Evolutionary conservation across 2,113 vertebrate species (phyloP).

Genomic region (Elephantulus edwardii): DNA sequence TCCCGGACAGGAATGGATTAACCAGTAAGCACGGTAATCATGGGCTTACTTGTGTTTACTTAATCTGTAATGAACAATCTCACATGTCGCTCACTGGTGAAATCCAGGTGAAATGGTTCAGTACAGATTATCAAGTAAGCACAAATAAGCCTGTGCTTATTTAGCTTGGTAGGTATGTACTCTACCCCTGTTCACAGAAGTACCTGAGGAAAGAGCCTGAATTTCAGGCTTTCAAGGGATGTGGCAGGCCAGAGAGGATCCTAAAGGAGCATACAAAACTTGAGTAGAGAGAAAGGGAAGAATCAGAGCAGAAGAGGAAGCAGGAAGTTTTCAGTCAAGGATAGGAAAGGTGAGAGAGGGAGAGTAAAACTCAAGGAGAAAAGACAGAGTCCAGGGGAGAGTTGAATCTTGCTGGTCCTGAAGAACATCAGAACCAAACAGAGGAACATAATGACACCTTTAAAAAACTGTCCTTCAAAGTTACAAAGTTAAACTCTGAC

Average conservation of each 20-base stretch:
- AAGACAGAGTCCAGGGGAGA: not conserved
- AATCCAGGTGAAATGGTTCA: too few relatives aligned
- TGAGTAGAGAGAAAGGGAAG: not conserved
- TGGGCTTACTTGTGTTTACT: too few relatives aligned
- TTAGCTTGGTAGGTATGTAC: too few relatives aligned
- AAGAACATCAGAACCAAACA: not conserved
- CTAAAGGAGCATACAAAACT: not conserved
- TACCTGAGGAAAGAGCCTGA: not conserved
- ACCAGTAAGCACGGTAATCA: too few relatives aligned
- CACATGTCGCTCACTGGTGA: too few relatives aligned
- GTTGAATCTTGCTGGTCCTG: not conserved
- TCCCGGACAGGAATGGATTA: too few relatives aligned
- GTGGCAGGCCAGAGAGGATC: not conserved
- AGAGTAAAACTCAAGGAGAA: too few relatives aligned
- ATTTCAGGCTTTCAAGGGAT: not conserved
- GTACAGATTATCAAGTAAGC: too few relatives aligned
- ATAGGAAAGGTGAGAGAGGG: too few relatives aligned
- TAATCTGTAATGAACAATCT: too few relatives aligned
- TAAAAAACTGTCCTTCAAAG: not conserved
- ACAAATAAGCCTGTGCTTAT: too few relatives aligned
- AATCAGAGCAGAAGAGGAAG: not conserved
- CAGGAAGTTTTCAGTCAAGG: conserved; percentile 23
- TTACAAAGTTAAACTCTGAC: not conserved
- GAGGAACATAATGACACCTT: not conserved
- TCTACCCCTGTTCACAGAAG: too few relatives aligned